phyloP scores from a whole-genome alignment of 1,140 invertebrate species.

The Fopius arisanus region DNA sequence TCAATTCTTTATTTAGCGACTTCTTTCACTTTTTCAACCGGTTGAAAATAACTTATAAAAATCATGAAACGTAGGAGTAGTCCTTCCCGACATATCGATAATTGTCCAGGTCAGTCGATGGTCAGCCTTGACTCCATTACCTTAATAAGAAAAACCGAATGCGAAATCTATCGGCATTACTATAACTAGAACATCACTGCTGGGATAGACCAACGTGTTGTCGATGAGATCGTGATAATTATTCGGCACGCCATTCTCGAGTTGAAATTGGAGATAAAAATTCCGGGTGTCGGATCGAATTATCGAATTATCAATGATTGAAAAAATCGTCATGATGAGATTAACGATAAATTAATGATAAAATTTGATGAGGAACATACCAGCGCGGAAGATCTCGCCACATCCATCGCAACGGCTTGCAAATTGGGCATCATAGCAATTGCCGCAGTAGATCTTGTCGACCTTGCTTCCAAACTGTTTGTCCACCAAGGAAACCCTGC shows the following conservation, averaged over 20 bases:
- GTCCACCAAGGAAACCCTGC: slow-evolving; percentile 96
- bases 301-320: no score
- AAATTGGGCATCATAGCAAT: slow-evolving; percentile 98
- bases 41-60: neutral
- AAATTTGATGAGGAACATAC: slow-evolving; percentile 68
- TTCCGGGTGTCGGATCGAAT: no score
- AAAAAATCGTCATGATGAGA: no score
- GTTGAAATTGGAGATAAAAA: no score
- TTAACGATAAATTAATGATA: neutral
- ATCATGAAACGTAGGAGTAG: neutral
- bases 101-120: slow-evolving; percentile 21
- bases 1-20: neutral
- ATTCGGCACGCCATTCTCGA: neutral
- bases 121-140: slow-evolving; percentile 55
- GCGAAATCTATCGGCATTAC: slow-evolving; percentile 34
- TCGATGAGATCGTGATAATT: neutral
- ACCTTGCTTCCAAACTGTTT: slow-evolving; percentile 99
- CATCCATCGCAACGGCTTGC: slow-evolving; percentile 99
- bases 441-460: slow-evolving; percentile 98
- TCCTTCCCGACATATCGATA: slow-evolving; percentile 17
- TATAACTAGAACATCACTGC: neutral
- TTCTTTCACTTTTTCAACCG: neutral
- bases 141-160: slow-evolving; percentile 50
- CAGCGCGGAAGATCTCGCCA: slow-evolving; percentile 97
- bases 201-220: neutral